Conservation (phyloP, 1,140 invertebrate species). For the Pachypeltis micranthus region DNA sequence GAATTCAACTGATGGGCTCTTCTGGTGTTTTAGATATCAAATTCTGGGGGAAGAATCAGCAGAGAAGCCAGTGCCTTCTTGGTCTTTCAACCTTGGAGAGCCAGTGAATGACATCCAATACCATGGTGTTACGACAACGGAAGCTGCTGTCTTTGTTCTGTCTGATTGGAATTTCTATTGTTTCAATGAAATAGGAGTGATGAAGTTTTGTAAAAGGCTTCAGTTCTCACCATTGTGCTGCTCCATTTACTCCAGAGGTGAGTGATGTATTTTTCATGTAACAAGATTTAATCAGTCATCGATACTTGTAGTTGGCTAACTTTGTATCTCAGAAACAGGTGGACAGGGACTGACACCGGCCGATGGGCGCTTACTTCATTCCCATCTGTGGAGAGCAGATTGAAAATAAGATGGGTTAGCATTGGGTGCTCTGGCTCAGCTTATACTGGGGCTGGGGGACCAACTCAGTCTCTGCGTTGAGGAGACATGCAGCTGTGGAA, state of each 20-base stretch:
- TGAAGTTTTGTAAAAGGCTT: conserved; percentile 67
- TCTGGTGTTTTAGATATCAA: conserved; percentile 51
- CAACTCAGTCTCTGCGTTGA: too few relatives aligned
- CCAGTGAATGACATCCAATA: conserved; percentile 50
- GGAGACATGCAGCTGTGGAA: too few relatives aligned
- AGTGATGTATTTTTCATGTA: too few relatives aligned
- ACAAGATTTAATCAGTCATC: not conserved
- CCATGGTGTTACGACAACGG: conserved; percentile 40
- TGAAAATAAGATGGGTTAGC: too few relatives aligned
- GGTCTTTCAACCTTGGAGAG: conserved; percentile 68
- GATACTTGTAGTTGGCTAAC: too few relatives aligned
- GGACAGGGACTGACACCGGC: too few relatives aligned
- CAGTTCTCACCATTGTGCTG: conserved; percentile 67
- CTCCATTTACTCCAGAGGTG: conserved; percentile 56
- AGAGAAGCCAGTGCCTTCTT: conserved; percentile 51
- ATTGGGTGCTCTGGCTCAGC: too few relatives aligned
- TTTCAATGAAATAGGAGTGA: conserved; percentile 56
- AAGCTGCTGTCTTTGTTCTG: conserved; percentile 51
- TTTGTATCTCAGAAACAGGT: too few relatives aligned
- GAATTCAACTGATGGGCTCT: too few relatives aligned
- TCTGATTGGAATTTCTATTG: conserved; percentile 64
- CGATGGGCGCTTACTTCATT: too few relatives aligned
- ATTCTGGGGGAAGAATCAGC: conserved; percentile 40
- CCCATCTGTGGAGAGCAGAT: too few relatives aligned
- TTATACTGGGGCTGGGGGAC: too few relatives aligned